These are phyloP conservation scores for Meteorus cinctellus DNA, from an alignment of 2,888 invertebrate species.

Conservation along the genomic window DNA sequence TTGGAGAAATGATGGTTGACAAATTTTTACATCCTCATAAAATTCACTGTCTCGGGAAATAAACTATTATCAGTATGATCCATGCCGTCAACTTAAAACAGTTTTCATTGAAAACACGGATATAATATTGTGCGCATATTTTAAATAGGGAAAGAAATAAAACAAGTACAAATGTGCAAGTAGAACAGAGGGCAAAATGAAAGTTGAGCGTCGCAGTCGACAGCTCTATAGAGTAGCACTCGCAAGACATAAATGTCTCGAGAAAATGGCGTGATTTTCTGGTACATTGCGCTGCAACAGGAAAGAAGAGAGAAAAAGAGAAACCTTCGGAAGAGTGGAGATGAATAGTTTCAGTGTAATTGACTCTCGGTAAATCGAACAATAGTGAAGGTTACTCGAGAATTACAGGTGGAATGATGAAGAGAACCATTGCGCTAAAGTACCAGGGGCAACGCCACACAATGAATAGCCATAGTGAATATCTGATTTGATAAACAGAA, in stretches of 20 bases:
- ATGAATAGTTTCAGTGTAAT: constrained; percentile 28
- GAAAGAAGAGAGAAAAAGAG: constrained; percentile 42
- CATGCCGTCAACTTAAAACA: no score
- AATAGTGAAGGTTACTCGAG: neutral
- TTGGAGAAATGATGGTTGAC: no score
- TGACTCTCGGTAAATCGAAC: constrained; percentile 13
- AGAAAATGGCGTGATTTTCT: constrained; percentile 62
- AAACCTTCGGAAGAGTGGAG: constrained; percentile 10
- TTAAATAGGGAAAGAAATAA: neutral
- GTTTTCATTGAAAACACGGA: no score
- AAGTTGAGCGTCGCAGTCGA: constrained; percentile 38
- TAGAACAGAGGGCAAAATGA: neutral
- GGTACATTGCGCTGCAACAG: constrained; percentile 49
- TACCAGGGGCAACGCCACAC: neutral
- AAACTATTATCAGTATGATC: no score
- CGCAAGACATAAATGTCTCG: constrained; percentile 56
- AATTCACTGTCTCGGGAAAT: no score
- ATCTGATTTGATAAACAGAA: neutral
- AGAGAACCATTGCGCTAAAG: neutral
- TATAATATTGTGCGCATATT: neutral
- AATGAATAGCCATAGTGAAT: neutral
- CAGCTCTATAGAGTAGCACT: constrained; percentile 48
- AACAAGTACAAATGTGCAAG: neutral
- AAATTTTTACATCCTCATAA: no score
- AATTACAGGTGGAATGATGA: neutral